Base-by-base conservation (phyloP, 2,888 invertebrate species). In the Aspidiotus rigidus region DNA sequence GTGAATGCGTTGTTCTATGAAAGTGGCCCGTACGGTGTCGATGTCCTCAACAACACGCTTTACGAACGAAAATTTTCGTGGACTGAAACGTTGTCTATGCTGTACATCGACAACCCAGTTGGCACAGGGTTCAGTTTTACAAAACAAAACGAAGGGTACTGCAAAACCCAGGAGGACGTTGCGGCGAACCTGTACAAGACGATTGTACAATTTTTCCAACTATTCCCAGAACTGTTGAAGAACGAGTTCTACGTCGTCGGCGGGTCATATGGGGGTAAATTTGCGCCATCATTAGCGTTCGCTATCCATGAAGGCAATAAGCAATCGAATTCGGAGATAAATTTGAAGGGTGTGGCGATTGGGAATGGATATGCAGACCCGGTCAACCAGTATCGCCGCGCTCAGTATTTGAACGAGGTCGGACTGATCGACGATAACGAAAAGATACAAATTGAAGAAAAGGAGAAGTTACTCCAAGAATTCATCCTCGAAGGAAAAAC, bases 101-200 rank as follows among this genome's bases (percentile, higher is more conserved):
- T 28, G 28, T 28, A 28, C 28, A 28, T 28, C 5, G 28, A 28
- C 28, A 28, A 79, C 95, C 95, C 95, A 0, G 95, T 91, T 0
- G 93, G 93, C 2, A 89, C 93, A 3, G 95, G 95, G 0, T 96
- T 88, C 77, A 94, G 94, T 79, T 94, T 92, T 75, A 93, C 94
- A 0, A 83, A 86, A 1, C 79, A 83, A 69, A 84, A 86, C 28
- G 83, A 78, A 69, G 93, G 94, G 0, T 94, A 89, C 78, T 88
- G 89, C 10, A 83, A 80, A 7, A 87, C 90, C 77, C 87, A 94
- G 78, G 84, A 83, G 0, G 85, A 88, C 76, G 90, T 95, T 1
- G 93, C 89, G 0, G 82, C 84, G 63, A 87, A 94, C 77, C 78
- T 95, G 7, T 88, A 91, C 75, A 82, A 83, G 67, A 88, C 88